Evolutionary conservation across 2,888 invertebrate species (phyloP).

Genomic region (Microdon myrmicae): DNA sequence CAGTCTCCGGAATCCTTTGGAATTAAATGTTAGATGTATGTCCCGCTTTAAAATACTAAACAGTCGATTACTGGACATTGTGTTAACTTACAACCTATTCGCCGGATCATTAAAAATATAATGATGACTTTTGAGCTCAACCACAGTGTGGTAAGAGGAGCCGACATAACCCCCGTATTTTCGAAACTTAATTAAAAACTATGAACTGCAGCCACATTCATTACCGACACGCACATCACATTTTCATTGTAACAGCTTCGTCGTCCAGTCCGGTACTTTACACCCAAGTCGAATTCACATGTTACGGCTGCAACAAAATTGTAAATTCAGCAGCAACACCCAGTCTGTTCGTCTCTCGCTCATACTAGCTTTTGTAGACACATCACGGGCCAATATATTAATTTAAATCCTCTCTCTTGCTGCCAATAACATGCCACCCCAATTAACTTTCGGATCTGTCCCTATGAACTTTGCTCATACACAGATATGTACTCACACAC

Average conservation of each 20-base stretch:
- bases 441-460: conserved; percentile 46
- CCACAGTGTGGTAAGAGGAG: too few species aligned
- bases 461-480: conserved; percentile 11
- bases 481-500: conserved; percentile 1
- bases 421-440: conserved; percentile 50
- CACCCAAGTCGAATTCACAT: conserved; percentile 41
- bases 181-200: conserved; percentile 49
- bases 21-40: too few species aligned
- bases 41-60: too few species aligned
- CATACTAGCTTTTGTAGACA: conserved; percentile 25
- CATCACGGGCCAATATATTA: conserved; percentile 49
- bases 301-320: conserved; percentile 37
- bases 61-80: too few species aligned
- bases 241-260: conserved; percentile 49
- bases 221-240: conserved; percentile 41
- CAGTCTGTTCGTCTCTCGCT: conserved; percentile 17
- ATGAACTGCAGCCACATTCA: conserved; percentile 37
- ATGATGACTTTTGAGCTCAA: too few species aligned
- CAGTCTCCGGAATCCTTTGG: too few species aligned
- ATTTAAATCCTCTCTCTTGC: conserved; percentile 44
- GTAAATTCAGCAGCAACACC: conserved; percentile 9
- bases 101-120: too few species aligned
- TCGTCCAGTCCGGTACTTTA: conserved; percentile 32
- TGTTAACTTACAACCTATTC: too few species aligned
- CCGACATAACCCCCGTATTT: conserved; percentile 28